These are phyloP conservation scores for Tragelaphus imberbis DNA, from an alignment of 2,113 vertebrate species.

Conservation along the genomic window DNA sequence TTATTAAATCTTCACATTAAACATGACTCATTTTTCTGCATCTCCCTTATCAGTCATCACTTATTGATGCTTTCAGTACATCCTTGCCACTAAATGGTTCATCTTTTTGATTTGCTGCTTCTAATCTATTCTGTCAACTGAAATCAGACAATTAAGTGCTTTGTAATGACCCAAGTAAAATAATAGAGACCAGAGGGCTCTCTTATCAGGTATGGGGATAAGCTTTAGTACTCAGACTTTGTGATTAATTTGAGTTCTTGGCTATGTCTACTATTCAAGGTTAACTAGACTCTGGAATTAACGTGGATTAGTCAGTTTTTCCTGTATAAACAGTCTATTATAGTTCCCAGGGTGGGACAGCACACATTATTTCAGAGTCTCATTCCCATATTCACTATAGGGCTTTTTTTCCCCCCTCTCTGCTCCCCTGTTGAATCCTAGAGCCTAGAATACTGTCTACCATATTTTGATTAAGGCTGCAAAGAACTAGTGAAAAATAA, in stretches of 20 bases:
- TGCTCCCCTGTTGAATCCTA: not conserved
- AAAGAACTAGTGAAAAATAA: not conserved
- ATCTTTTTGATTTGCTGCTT: constrained; percentile 22
- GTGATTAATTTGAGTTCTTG: not conserved
- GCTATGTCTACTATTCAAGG: not conserved
- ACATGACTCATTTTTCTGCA: not conserved
- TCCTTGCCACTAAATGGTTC: not conserved
- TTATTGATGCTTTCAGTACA: not conserved
- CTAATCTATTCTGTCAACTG: constrained; percentile 16
- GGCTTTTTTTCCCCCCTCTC: not conserved
- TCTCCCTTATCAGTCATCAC: not conserved
- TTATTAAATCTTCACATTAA: not conserved
- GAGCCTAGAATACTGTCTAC: not conserved
- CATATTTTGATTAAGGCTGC: not conserved
- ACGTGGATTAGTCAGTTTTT: not conserved
- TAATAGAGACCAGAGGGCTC: not conserved
- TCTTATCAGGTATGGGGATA: not conserved
- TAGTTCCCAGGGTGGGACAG: not conserved
- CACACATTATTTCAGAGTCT: not conserved
- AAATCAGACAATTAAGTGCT: not conserved
- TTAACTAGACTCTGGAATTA: not conserved
- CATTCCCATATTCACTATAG: not conserved
- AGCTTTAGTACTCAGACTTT: not conserved
- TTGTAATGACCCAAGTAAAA: not conserved
- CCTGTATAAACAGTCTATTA: not conserved